phyloP scores from a whole-genome alignment of 35 echinoderm and acorn worm species.

The Hemicentrotus pulcherrimus region DNA sequence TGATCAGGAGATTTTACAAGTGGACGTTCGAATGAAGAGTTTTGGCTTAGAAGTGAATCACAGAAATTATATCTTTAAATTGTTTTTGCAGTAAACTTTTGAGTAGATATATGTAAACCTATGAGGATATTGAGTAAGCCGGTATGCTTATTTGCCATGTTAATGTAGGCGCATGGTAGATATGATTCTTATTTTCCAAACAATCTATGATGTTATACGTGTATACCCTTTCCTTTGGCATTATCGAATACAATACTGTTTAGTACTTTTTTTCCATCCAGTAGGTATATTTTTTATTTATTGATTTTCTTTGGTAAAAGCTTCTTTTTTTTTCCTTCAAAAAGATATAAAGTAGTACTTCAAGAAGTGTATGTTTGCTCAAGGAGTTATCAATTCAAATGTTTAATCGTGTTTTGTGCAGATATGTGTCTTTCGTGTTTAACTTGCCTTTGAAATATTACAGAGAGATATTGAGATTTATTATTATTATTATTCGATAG shows the following conservation, averaged over 20 bases:
- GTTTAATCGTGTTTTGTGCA: not conserved
- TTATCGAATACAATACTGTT: not conserved
- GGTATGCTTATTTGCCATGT: too few species aligned
- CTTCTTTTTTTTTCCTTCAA: not conserved
- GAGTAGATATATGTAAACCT: too few species aligned
- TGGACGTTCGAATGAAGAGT: not conserved
- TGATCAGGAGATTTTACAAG: not conserved
- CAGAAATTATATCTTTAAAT: too few species aligned
- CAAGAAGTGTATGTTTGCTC: not conserved
- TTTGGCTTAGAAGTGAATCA: too few species aligned
- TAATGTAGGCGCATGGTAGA: too few species aligned
- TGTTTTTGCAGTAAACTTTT: too few species aligned
- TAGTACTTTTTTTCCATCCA: conserved; percentile 1
- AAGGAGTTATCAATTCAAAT: not conserved
- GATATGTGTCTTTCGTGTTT: not conserved
- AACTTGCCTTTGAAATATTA: conserved; percentile 19
- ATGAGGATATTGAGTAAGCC: too few species aligned
- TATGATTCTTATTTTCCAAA: too few species aligned
- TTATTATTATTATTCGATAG: not conserved
- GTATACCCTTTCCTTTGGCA: not conserved
- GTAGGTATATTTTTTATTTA: not conserved
- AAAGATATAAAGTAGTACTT: not conserved
- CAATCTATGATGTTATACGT: not conserved
- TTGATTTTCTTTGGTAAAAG: not conserved
- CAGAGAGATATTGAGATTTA: not conserved